A percentile compares a stretch with the other conserved stretches of the same genome.
Conservation (phyloP, 1,140 invertebrate species). For the Asbolus verrucosus region DNA sequence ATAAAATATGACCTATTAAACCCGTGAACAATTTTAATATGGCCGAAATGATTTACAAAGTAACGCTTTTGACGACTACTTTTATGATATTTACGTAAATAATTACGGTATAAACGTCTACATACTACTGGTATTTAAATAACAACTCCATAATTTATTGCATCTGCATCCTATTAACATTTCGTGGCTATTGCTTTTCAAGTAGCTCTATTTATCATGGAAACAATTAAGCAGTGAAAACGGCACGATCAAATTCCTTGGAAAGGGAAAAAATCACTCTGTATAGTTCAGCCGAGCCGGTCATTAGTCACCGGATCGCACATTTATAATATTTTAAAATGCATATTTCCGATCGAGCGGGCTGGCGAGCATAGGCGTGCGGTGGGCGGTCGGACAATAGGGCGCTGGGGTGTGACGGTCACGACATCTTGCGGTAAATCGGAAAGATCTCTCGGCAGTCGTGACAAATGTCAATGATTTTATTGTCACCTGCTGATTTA, state of each 20-base stretch:
- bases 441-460: conserved; percentile 21
- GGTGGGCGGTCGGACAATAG: conserved; percentile 46
- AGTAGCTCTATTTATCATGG: conserved; percentile 35
- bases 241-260: neutral
- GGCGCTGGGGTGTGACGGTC: conserved; percentile 46
- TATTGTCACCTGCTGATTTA: conserved; percentile 44
- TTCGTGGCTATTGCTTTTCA: conserved; percentile 14
- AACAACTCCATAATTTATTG: conserved; percentile 35
- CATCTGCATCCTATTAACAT: conserved; percentile 39
- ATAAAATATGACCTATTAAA: conserved; percentile 36
- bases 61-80: conserved; percentile 35
- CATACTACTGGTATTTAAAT: conserved; percentile 45
- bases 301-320: conserved; percentile 32
- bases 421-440: conserved; percentile 45
- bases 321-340: conserved; percentile 40
- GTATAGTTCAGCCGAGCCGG: neutral
- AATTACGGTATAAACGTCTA: conserved; percentile 38
- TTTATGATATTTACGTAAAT: conserved; percentile 43
- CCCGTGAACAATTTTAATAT: conserved; percentile 34
- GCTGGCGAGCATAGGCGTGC: conserved; percentile 41
- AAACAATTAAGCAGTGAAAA: conserved; percentile 22
- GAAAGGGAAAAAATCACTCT: neutral
- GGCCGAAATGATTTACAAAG: conserved; percentile 36
- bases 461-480: conserved; percentile 47
- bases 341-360: conserved; percentile 34